These are phyloP conservation scores for Cyrtodaria siliqua DNA, from an alignment of 2,888 invertebrate species.

Conservation along the genomic window DNA sequence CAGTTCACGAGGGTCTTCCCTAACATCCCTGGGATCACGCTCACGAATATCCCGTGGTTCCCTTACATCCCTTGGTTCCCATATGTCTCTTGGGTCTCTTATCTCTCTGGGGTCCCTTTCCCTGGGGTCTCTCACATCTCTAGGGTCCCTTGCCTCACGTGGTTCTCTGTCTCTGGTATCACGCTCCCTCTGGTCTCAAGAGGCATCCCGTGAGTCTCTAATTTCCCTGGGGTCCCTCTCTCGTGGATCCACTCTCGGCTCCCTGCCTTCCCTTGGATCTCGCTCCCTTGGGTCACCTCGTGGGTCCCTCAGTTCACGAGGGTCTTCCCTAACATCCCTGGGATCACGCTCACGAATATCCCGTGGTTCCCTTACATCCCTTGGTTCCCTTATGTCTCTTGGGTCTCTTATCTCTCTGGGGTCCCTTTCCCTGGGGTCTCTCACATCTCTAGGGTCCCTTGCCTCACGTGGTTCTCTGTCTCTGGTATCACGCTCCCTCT, in stretches of 20 bases:
- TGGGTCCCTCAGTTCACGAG: conserved; percentile 5
- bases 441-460: conserved; percentile 38
- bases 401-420: conserved; percentile 39
- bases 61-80: conserved; percentile 42
- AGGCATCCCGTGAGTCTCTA: conserved; percentile 17
- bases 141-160: conserved; percentile 23
- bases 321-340: too few relatives aligned
- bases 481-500: conserved; percentile 36
- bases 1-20: not conserved
- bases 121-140: conserved; percentile 30
- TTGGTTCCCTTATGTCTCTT: conserved; percentile 14
- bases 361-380: conserved; percentile 10
- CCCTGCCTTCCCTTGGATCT: conserved; percentile 32
- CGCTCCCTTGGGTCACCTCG: conserved; percentile 12
- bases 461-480: conserved; percentile 25
- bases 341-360: not conserved
- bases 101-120: too few relatives aligned
- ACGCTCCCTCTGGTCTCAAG: too few relatives aligned
- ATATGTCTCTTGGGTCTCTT: conserved; percentile 23
- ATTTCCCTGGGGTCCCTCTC: conserved; percentile 33
- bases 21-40: conserved; percentile 27
- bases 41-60: conserved; percentile 20
- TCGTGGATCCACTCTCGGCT: conserved; percentile 26
- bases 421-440: conserved; percentile 44
- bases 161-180: too few relatives aligned